Evolutionary conservation across 2,888 invertebrate species (phyloP).

Genomic region (Nemotelus nigrinus): DNA sequence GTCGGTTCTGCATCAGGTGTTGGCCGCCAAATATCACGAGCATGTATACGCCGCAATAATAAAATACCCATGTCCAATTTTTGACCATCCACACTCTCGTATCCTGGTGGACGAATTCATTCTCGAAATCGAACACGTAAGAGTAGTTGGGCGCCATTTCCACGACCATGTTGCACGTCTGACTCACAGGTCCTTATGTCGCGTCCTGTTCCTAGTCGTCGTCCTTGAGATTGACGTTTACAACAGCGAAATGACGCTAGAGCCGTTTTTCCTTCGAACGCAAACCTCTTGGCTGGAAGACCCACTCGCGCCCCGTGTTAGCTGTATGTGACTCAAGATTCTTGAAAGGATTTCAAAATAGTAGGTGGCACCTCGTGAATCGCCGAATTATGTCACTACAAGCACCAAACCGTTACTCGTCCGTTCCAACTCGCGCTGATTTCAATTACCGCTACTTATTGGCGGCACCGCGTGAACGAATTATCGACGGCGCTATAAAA

Average conservation of each 20-base stretch:
- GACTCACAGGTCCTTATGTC: neutral
- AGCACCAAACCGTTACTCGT: neutral
- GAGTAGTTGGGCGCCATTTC: conserved; percentile 88
- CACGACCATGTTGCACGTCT: conserved; percentile 66
- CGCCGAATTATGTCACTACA: conserved; percentile 29
- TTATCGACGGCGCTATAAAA: neutral
- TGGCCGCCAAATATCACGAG: conserved; percentile 93
- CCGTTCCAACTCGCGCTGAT: neutral
- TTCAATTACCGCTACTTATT: neutral
- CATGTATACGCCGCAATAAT: conserved; percentile 88
- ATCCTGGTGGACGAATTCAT: conserved; percentile 88
- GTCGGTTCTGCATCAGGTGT: conserved; percentile 91
- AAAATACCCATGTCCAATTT: conserved; percentile 95
- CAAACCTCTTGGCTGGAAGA: neutral
- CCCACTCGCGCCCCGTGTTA: neutral
- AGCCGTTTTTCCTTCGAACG: neutral
- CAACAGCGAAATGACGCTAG: neutral
- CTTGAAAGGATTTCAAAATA: too few species aligned
- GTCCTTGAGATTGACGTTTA: conserved; percentile 9
- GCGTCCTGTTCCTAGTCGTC: conserved; percentile 4
- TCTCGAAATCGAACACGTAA: conserved; percentile 94
- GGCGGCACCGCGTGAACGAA: neutral
- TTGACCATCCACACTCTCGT: conserved; percentile 94
- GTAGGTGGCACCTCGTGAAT: neutral
- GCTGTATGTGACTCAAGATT: too few species aligned